A percentile compares a stretch with the other conserved stretches of the same genome.
phyloP scores from a whole-genome alignment of 2,888 invertebrate species.

The Abscondita cerata region DNA sequence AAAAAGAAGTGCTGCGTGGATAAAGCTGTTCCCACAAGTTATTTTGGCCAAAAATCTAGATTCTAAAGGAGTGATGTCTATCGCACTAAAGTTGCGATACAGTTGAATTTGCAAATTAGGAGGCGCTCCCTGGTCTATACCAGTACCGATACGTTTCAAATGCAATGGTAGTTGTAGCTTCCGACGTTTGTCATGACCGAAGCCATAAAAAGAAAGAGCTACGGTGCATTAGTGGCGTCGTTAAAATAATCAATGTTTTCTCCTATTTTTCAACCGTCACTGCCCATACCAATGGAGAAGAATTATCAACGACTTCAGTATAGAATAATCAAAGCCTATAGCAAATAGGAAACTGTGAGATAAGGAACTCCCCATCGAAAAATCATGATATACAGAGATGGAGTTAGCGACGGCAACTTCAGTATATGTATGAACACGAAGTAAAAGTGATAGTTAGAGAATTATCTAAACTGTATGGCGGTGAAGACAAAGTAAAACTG shows the following conservation, averaged over 20 bases:
- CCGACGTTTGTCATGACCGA: constrained; percentile 91
- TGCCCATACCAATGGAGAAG: constrained; percentile 77
- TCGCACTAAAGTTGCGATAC: constrained; percentile 94
- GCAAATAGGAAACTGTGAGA: constrained; percentile 61
- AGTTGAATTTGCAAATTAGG: constrained; percentile 93
- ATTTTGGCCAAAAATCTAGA: constrained; percentile 64
- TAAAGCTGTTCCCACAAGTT: constrained; percentile 74
- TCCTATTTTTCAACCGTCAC: constrained; percentile 76
- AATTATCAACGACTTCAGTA: constrained; percentile 74
- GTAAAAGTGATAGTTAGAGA: constrained; percentile 66
- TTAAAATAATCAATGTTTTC: constrained; percentile 64
- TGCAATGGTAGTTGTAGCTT: constrained; percentile 86
- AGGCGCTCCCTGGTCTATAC: constrained; percentile 86
- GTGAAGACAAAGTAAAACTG: constrained; percentile 59
- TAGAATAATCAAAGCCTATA: constrained; percentile 64
- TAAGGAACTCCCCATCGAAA: constrained; percentile 65
- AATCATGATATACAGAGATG: constrained; percentile 89
- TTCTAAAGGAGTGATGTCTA: constrained; percentile 73
- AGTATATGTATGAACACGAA: constrained; percentile 79
- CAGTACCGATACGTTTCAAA: constrained; percentile 55
- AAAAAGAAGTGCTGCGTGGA: constrained; percentile 87
- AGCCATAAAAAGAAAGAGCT: constrained; percentile 68
- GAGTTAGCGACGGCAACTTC: constrained; percentile 94
- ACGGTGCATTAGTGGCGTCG: constrained; percentile 83
- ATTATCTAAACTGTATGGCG: constrained; percentile 60